phyloP scores from a whole-genome alignment of 2,113 vertebrate species.

The Litocranius walleri region DNA sequence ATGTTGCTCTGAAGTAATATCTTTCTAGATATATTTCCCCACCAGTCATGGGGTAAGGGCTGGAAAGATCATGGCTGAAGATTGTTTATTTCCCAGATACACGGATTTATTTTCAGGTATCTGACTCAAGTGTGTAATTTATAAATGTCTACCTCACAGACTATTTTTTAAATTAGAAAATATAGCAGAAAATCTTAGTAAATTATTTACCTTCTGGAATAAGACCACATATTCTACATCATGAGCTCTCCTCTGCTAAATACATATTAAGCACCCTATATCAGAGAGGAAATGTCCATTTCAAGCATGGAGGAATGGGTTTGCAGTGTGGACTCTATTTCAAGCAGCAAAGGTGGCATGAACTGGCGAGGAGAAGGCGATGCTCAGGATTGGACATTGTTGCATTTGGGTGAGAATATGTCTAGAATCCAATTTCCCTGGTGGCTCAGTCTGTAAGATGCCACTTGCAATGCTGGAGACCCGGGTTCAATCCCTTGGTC shows the following conservation, averaged over 20 bases:
- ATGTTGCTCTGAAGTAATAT: not conserved
- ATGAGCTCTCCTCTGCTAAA: not conserved
- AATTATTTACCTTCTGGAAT: not conserved
- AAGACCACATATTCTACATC: not conserved
- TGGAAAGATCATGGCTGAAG: not conserved
- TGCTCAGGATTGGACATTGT: rapidly evolving
- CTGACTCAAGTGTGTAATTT: not conserved
- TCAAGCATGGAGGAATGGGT: rapidly evolving
- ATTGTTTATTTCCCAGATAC: not conserved
- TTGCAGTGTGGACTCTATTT: not conserved
- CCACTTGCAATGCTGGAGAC: not conserved
- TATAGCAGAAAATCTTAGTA: not conserved
- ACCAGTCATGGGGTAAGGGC: not conserved
- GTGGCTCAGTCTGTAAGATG: not conserved
- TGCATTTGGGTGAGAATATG: not conserved
- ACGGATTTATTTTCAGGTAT: not conserved
- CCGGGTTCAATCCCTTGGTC: not conserved
- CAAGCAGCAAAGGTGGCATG: not conserved
- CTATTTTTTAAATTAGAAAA: not conserved
- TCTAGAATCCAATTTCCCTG: not conserved
- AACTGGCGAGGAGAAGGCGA: not conserved
- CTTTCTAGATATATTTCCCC: not conserved
- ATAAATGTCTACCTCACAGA: not conserved
- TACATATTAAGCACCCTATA: not conserved
- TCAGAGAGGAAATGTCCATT: not conserved